phyloP scores from a whole-genome alignment of 2,797 vertebrate species.

The Sebastes cheni region DNA sequence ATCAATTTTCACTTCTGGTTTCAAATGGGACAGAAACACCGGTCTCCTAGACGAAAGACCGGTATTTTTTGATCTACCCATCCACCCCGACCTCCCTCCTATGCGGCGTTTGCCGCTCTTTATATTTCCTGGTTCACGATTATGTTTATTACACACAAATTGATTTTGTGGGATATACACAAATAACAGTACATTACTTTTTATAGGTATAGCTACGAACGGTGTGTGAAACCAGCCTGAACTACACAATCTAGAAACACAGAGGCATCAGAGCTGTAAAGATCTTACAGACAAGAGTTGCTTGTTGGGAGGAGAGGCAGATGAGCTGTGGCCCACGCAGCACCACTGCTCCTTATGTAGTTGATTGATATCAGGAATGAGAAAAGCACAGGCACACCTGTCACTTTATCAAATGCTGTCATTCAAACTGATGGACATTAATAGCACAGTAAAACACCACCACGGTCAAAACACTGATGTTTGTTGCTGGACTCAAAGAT shows the following conservation, averaged over 20 bases:
- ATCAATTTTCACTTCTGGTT: too few relatives aligned
- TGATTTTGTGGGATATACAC: too few relatives aligned
- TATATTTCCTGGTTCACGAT: too few relatives aligned
- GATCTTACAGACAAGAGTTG: not conserved
- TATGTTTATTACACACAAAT: too few relatives aligned
- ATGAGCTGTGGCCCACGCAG: not conserved
- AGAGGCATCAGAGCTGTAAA: not conserved
- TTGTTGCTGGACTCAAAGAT: not conserved
- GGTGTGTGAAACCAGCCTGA: too few relatives aligned
- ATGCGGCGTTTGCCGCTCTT: too few relatives aligned
- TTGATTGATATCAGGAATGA: not conserved
- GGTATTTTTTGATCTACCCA: too few relatives aligned
- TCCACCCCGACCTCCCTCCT: too few relatives aligned
- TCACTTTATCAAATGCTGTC: not conserved
- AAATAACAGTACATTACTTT: too few relatives aligned
- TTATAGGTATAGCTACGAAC: too few relatives aligned
- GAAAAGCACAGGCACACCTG: not conserved
- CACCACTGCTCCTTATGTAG: not conserved
- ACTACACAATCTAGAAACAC: not conserved
- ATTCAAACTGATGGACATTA: not conserved
- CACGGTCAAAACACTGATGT: not conserved
- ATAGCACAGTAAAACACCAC: not conserved
- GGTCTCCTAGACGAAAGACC: too few relatives aligned
- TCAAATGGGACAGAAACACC: rapidly evolving
- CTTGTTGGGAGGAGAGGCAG: not conserved